Conservation (phyloP, 2,888 invertebrate genomes). For the Deilephila elpenor region DNA sequence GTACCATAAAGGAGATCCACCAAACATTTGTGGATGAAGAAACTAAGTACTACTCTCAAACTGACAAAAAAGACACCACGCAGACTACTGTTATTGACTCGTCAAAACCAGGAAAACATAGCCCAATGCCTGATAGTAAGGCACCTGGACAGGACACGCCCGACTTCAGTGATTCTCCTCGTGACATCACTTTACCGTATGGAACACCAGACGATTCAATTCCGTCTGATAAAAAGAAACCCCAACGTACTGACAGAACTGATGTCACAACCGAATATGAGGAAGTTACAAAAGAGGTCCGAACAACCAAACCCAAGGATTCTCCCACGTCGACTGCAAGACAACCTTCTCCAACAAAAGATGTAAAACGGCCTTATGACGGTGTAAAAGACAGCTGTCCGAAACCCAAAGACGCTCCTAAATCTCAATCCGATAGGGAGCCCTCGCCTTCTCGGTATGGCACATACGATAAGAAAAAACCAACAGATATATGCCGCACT, state of each 20-base stretch:
- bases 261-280: not conserved
- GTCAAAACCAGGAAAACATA: slow-evolving; percentile 38
- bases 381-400: slow-evolving; percentile 29
- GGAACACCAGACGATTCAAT: not conserved
- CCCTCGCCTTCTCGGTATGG: slow-evolving; percentile 37
- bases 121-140: slow-evolving; percentile 48
- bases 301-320: slow-evolving; percentile 17
- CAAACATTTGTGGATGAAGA: slow-evolving; percentile 75
- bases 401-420: slow-evolving; percentile 32
- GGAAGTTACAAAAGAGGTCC: not conserved
- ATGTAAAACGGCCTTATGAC: slow-evolving; percentile 6
- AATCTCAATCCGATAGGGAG: slow-evolving; percentile 8
- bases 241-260: not conserved
- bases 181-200: not conserved
- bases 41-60: slow-evolving; percentile 68
- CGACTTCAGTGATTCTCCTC: slow-evolving; percentile 34
- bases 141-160: slow-evolving; percentile 48
- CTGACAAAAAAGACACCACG: slow-evolving; percentile 46
- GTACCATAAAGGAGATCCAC: slow-evolving; percentile 62
- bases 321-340: slow-evolving; percentile 43
- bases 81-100: slow-evolving; percentile 30
- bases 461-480: slow-evolving; percentile 44
- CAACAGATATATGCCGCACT: slow-evolving; percentile 34
- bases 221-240: slow-evolving; percentile 7
- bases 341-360: slow-evolving; percentile 60